phyloP scores from a whole-genome alignment of 35 echinoderm and acorn worm genomes.

The Heliocidaris erythrogramma region DNA sequence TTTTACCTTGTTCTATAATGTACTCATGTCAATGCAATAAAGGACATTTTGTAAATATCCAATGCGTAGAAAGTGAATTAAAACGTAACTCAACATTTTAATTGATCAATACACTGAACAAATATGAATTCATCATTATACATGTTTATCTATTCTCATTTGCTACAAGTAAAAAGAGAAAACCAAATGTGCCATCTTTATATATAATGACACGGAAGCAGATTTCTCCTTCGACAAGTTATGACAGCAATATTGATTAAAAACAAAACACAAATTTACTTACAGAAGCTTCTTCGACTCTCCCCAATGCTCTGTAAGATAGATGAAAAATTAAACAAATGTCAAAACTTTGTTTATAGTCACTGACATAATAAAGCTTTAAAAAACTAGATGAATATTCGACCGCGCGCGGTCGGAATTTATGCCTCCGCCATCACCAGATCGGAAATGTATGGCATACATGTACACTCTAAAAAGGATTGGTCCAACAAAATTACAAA shows the following conservation, averaged over 20 bases:
- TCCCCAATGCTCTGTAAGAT: slow-evolving; percentile 58
- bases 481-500: no score
- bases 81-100: not conserved
- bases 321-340: slow-evolving; percentile 38
- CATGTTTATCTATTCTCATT: not conserved
- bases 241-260: not conserved
- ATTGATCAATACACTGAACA: not conserved
- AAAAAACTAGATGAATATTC: no score
- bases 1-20: no score
- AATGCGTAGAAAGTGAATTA: not conserved
- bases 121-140: no score
- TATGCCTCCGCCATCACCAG: no score
- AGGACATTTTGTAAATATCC: not conserved
- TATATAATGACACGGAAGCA: not conserved
- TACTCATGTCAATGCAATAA: not conserved
- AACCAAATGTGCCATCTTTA: not conserved
- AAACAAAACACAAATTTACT: slow-evolving; percentile 36
- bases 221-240: not conserved
- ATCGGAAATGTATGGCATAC: no score
- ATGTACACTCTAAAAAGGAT: no score
- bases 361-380: not conserved
- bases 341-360: not conserved
- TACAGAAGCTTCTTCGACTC: slow-evolving; percentile 84
- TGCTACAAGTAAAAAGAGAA: not conserved
- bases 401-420: no score